phyloP scores from a whole-genome alignment of 2,113 vertebrate genomes.

The Lagopus muta region DNA sequence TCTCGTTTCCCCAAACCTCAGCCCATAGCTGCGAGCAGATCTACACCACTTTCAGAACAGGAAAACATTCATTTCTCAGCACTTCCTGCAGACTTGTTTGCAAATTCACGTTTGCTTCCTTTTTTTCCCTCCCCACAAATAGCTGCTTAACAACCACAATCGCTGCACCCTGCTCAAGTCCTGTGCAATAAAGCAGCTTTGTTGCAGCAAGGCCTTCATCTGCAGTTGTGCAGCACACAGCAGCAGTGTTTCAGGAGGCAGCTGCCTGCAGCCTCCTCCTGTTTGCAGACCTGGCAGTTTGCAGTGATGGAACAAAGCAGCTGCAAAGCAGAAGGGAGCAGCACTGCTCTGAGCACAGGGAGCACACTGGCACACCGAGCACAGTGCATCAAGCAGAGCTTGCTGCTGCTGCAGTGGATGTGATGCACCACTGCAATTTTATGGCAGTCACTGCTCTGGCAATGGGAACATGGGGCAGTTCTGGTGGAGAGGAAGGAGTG shows the following conservation, averaged over 20 bases:
- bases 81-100: slow-evolving; percentile 28
- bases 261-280: slow-evolving; percentile 50
- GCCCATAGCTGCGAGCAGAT: neutral
- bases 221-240: slow-evolving; percentile 68
- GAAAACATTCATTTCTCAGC: slow-evolving; percentile 36
- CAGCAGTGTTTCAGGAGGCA: slow-evolving; percentile 72
- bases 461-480: neutral
- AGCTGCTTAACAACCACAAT: slow-evolving; percentile 48
- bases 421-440: neutral
- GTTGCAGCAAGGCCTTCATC: slow-evolving; percentile 57
- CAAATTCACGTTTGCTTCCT: slow-evolving; percentile 47
- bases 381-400: neutral
- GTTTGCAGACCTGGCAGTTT: slow-evolving; percentile 11
- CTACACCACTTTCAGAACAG: neutral
- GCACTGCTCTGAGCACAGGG: neutral
- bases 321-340: neutral
- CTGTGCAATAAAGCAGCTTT: slow-evolving; percentile 57
- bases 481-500: neutral
- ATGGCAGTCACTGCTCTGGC: neutral
- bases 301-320: slow-evolving; percentile 5
- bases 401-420: neutral
- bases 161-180: slow-evolving; percentile 45
- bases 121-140: slow-evolving; percentile 21
- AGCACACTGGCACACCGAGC: too few species aligned
- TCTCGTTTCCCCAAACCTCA: too few species aligned